Percentiles rank a stretch among this genome's conserved stretches.
Conservation (phyloP, 1,140 invertebrate genomes). For the Pararge aegeria region DNA sequence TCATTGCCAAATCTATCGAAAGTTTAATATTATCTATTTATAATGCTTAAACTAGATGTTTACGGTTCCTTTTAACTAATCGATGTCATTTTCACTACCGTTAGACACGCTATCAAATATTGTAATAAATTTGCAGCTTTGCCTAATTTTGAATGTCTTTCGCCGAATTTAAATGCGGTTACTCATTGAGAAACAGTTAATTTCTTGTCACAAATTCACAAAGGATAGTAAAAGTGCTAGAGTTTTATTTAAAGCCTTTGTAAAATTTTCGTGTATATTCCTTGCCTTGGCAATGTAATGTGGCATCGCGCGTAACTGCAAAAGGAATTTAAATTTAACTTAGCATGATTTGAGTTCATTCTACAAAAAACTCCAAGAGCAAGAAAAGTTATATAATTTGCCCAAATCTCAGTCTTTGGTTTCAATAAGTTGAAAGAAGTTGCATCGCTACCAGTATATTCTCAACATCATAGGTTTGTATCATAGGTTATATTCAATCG, state of each 20-base stretch:
- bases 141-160: slow-evolving; percentile 44
- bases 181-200: slow-evolving; percentile 19
- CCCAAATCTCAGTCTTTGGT: no score
- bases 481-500: no score
- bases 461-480: no score
- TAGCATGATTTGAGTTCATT: no score
- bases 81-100: slow-evolving; percentile 38
- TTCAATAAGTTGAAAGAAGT: no score
- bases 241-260: neutral
- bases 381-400: no score
- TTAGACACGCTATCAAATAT: slow-evolving; percentile 43
- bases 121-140: slow-evolving; percentile 57
- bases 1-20: slow-evolving; percentile 27
- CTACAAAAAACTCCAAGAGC: no score
- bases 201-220: slow-evolving; percentile 2
- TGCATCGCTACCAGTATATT: no score
- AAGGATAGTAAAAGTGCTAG: slow-evolving; percentile 5
- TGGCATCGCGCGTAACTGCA: no score
- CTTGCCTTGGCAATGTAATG: no score
- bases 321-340: no score
- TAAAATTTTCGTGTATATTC: neutral
- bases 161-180: slow-evolving; percentile 24
- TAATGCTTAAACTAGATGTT: slow-evolving; percentile 28
- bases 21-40: slow-evolving; percentile 32
- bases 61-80: slow-evolving; percentile 28